A percentile compares a stretch with the other conserved stretches of the same genome.
Conservation (phyloP, 2,888 invertebrate species). For the Clistopyga incitator region DNA sequence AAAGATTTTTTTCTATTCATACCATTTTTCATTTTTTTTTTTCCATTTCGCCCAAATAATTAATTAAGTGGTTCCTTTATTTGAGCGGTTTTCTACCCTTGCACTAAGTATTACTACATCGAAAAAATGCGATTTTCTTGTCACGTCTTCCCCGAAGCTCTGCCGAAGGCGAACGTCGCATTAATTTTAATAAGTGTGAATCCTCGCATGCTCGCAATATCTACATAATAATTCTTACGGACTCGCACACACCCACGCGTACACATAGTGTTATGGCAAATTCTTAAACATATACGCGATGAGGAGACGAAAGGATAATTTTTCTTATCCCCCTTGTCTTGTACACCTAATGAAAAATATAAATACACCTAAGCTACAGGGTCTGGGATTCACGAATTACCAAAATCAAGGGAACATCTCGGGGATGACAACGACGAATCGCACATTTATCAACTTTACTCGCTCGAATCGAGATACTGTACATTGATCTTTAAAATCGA, state of each 20-base stretch:
- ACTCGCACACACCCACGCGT: constrained; percentile 66
- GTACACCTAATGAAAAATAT: constrained; percentile 65
- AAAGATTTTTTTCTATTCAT: not conserved
- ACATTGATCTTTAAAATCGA: constrained; percentile 54
- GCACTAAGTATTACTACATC: constrained; percentile 24
- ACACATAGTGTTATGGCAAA: constrained; percentile 80
- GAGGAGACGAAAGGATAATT: constrained; percentile 31
- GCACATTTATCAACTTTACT: constrained; percentile 31
- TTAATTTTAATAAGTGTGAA: constrained; percentile 84
- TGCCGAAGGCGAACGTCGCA: constrained; percentile 60
- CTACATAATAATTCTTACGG: constrained; percentile 45
- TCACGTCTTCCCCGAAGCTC: constrained; percentile 58
- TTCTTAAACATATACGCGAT: constrained; percentile 68
- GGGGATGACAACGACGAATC: constrained; percentile 44
- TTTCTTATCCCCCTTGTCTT: not conserved
- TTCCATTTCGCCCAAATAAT: not conserved
- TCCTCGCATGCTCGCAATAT: constrained; percentile 72
- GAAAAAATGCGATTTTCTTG: constrained; percentile 61
- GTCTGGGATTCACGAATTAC: constrained; percentile 81
- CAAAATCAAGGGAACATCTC: constrained; percentile 78
- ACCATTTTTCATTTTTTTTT: not conserved
- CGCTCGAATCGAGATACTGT: constrained; percentile 59
- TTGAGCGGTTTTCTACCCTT: not conserved
- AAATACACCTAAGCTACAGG: constrained; percentile 73
- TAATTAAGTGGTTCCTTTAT: not conserved